Evolutionary conservation across 1,140 invertebrate species (phyloP), one percentile per base, ranked within the genome.

Genomic region (Drosophila takahashii): DNA sequence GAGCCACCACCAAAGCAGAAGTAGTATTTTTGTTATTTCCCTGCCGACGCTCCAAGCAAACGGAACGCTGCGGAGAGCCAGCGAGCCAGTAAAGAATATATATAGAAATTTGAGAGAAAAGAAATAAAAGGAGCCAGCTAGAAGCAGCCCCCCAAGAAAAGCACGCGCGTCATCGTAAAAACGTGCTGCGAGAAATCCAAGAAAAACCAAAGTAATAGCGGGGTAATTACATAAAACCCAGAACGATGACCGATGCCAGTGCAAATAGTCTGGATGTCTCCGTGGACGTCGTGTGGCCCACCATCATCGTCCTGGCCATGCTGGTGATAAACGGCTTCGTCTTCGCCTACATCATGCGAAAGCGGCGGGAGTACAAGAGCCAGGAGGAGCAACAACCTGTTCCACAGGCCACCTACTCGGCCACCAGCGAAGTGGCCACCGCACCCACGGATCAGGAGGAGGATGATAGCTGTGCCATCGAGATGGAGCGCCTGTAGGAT

Each of bases 151-250:
- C 4, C 10, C 48, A 37, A 53, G 37, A 57, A 58, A 87, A 86
- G 83, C 79, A 87, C 83, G 66, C 83, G 83, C 84, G 69, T 79
- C 70, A 83, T 72, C 61, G 52, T 51, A 58, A 86, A 89, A 83
- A 84, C 79, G 83, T 89, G 79, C 62, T 83, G 57, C 36, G 7
- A 29, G 7, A 29, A 64, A 59, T 37, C 48, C 22, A 11, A 27
- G 9, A 9, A 66, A 66, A 51, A 32, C 32, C 34, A 18, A 29
- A 60, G 27, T 54, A 50, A 65, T 27, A 51, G 36, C 41, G 4
- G 37, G 10, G 13, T 36, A 65, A 72, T 83, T 89, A 83, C 51
- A 89, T 89, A 83, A 89, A 86, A 18, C 42, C 11, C 58, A 41
- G 34, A 50, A 61, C 26, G n/a, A 48, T 71, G 67, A 42, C 65